Evolutionary conservation across 2,888 invertebrate genomes (phyloP).

Genomic region (Anoncus sp.): DNA sequence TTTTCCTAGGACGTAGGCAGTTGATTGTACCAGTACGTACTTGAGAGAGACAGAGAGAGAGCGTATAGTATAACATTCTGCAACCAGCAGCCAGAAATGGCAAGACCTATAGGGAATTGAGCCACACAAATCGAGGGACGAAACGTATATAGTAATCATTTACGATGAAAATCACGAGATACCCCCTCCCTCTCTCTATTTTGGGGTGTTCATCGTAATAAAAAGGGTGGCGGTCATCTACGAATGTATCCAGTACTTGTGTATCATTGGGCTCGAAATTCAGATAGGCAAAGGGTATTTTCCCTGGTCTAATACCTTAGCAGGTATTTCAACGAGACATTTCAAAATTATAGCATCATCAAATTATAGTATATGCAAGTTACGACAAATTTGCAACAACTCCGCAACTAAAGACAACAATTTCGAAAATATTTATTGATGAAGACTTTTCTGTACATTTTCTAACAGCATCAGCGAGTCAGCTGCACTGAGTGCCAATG

Average conservation of each 20-base stretch:
- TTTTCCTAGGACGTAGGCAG: constrained; percentile 45
- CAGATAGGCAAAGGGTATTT: not conserved
- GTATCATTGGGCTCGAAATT: not conserved
- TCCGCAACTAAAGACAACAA: too few species aligned
- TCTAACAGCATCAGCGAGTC: too few species aligned
- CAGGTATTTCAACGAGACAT: too few species aligned
- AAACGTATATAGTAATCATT: not conserved
- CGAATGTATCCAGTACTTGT: not conserved
- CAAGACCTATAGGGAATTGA: constrained; percentile 5
- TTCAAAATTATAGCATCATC: too few species aligned
- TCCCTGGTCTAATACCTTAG: too few species aligned
- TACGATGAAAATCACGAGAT: not conserved
- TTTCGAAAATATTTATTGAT: too few species aligned
- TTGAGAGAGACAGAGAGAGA: not conserved
- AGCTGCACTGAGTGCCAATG: too few species aligned
- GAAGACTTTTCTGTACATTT: too few species aligned
- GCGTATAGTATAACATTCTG: not conserved
- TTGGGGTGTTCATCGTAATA: not conserved
- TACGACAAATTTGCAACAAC: too few species aligned
- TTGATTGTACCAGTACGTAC: constrained; percentile 52
- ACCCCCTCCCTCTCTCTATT: not conserved
- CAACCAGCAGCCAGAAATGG: constrained; percentile 18
- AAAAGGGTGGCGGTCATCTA: not conserved
- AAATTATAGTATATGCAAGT: too few species aligned
- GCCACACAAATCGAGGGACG: not conserved